Evolutionary conservation across 2,888 invertebrate species (phyloP), one percentile per base, ranked within the genome.

Genomic region (Dilophus febrilis): DNA sequence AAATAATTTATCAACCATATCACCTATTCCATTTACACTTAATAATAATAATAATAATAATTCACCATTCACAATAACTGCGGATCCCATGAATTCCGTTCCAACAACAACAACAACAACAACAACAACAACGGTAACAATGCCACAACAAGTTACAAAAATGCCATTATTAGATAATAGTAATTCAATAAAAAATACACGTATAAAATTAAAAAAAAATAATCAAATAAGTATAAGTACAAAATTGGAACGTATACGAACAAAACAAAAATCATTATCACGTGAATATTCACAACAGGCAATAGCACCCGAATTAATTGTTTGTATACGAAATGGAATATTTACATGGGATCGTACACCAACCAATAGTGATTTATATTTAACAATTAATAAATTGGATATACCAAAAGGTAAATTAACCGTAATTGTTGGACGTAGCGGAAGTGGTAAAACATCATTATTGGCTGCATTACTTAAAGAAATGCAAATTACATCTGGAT

Each of bases 401-500:
- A 61, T 70, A 43, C 68, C 67, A 13, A 61, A 57, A 48, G 64
- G 65, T 64, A 74, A 76, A 53, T 54, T 82, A 31, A 77, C 79
- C 12, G 67, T 81, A 51, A 71, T 90, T 4, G 80, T 87, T 17
- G 88, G 88, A 1, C 68, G 74, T 47, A 82, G 80, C 38, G 85
- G 85, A 8, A 73, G 78, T 43, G 88, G 88, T 3, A 88, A 88
- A 56, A 73, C 77, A 1, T 84, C 85, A 3, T 59, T 88, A 33
- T 56, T 88, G 2, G 72, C 76, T 12, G 83, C 85, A 0, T 58
- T 85, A 31, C 65, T 86, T 4, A 85, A 85, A 40, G 87, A 88
- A 61, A 83, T 85, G 75, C 71, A 74, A 38, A 65, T 70, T 37
- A 61, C 73, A 29, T 63, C 66, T 39, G 85, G 84, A 14, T 69